These are phyloP conservation scores for Ormyrus nitidulus DNA, from an alignment of 2,888 invertebrate genomes.

Conservation along the genomic window DNA sequence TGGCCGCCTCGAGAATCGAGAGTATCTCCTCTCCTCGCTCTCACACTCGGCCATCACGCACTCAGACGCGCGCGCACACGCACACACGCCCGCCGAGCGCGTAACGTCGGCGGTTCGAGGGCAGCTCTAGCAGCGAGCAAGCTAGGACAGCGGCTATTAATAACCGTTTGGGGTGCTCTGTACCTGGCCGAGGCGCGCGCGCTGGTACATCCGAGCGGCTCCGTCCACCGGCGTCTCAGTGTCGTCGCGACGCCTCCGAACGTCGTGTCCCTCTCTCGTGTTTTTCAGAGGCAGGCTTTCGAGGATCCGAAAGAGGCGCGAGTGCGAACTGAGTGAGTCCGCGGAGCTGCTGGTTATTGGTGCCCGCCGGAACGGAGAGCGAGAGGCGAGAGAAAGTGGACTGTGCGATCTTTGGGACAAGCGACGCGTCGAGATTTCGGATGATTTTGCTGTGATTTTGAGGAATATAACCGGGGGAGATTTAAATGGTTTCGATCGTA, in stretches of 20 bases:
- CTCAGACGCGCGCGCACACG: background rate
- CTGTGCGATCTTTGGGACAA: background rate
- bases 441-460: too few species aligned
- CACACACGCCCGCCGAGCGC: background rate
- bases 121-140: constrained; percentile 64
- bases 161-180: constrained; percentile 73
- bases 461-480: too few species aligned
- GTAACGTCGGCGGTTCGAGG: constrained; percentile 26
- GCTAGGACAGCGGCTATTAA: constrained; percentile 75
- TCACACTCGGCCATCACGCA: background rate
- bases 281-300: background rate
- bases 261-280: constrained; percentile 31
- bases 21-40: background rate
- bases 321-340: too few species aligned
- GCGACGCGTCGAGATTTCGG: background rate
- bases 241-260: constrained; percentile 71
- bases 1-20: constrained; percentile 18
- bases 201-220: constrained; percentile 61
- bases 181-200: constrained; percentile 73
- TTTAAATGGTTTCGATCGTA: too few species aligned
- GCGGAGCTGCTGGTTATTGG: too few species aligned
- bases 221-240: constrained; percentile 68
- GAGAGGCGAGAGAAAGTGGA: background rate
- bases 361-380: background rate
- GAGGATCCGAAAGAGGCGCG: too few species aligned